Conservation (phyloP, 2,113 vertebrate genomes). For the Chionodraco myersi region DNA sequence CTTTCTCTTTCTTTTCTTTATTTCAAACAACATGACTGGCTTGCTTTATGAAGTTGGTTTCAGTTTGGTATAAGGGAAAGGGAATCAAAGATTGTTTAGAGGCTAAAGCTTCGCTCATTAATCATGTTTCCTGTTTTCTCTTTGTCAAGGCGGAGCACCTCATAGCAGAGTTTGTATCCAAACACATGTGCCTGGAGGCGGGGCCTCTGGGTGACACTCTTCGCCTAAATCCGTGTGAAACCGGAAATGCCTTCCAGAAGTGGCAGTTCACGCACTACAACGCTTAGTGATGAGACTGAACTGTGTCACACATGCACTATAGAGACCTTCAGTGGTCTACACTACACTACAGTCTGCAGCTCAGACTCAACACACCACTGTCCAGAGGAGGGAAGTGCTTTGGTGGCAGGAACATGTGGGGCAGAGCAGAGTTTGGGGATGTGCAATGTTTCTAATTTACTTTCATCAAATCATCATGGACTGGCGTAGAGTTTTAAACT, state of each 20-base stretch:
- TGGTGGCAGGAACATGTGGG: conserved; percentile 11
- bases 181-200: conserved; percentile 85
- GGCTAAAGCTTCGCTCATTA: background rate
- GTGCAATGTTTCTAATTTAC: conserved; percentile 60
- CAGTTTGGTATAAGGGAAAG: background rate
- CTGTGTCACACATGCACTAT: background rate
- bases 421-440: conserved; percentile 46
- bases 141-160: conserved; percentile 86
- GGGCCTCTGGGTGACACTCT: conserved; percentile 61
- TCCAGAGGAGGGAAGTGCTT: background rate
- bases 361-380: background rate
- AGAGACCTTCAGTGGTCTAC: conserved; percentile 5
- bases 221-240: conserved; percentile 80
- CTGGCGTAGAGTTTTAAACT: conserved; percentile 3
- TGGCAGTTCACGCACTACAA: conserved; percentile 93
- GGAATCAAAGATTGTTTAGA: conserved; percentile 5
- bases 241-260: conserved; percentile 84
- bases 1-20: conserved; percentile 9
- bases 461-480: conserved; percentile 23
- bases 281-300: conserved; percentile 67
- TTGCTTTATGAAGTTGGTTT: background rate
- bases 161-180: conserved; percentile 78
- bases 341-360: background rate
- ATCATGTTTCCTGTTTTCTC: conserved; percentile 31
- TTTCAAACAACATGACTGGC: background rate